A percentile compares a stretch with the other conserved stretches of the same genome.
These are phyloP conservation scores for Esox niger DNA, from an alignment of 2,113 vertebrate genomes.

Conservation along the genomic window DNA sequence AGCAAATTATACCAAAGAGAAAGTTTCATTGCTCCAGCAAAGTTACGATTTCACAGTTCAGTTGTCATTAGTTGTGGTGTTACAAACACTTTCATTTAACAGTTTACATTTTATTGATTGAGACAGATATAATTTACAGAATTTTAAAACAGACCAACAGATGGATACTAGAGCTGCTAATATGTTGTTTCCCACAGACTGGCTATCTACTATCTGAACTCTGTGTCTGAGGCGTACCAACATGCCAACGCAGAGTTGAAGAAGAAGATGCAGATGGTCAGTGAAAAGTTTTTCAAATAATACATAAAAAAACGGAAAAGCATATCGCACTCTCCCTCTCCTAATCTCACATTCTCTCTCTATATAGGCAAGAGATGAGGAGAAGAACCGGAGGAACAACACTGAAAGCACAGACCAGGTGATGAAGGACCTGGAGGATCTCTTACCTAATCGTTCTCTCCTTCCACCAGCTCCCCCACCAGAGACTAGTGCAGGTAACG, in stretches of 20 bases:
- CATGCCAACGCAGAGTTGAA: constrained; percentile 86
- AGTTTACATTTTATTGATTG: no score
- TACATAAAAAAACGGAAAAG: no score
- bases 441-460: constrained; percentile 65
- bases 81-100: no score
- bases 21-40: no score
- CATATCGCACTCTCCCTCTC: neutral
- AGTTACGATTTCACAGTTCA: no score
- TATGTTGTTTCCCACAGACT: constrained; percentile 71
- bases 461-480: constrained; percentile 37
- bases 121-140: no score
- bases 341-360: neutral
- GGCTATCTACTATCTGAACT: constrained; percentile 95
- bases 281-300: constrained; percentile 56
- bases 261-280: constrained; percentile 95
- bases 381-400: constrained; percentile 90
- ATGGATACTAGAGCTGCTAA: neutral
- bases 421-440: constrained; percentile 81
- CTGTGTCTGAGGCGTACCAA: constrained; percentile 86
- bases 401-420: constrained; percentile 77
- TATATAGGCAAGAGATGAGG: constrained; percentile 85
- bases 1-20: no score
- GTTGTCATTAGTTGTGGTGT: no score
- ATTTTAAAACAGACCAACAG: no score
- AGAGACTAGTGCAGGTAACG: constrained; percentile 49